phyloP scores from a whole-genome alignment of 1,140 invertebrate genomes.

The Drosophila sproati region DNA sequence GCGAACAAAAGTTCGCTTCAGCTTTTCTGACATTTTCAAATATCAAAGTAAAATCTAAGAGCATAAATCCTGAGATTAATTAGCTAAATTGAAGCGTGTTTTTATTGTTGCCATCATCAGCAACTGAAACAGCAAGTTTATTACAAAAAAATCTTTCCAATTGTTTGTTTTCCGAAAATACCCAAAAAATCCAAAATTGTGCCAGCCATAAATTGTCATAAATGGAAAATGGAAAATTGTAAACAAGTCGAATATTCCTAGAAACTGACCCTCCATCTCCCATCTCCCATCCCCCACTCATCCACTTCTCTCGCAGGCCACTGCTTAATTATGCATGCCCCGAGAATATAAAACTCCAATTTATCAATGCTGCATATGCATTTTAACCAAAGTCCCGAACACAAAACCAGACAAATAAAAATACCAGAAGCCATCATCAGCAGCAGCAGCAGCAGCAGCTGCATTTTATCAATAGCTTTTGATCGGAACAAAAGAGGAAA shows the following conservation, averaged over 20 bases:
- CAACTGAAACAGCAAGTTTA: no score
- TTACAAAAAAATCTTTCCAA: no score
- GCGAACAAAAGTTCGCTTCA: no score
- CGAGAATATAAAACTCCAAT: constrained; percentile 32
- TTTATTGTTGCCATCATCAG: no score
- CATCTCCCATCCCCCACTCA: not conserved
- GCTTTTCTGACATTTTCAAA: no score
- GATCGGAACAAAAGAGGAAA: constrained; percentile 17
- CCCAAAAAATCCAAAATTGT: not conserved
- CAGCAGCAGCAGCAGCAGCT: constrained; percentile 21
- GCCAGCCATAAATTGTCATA: not conserved
- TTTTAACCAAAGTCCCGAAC: not conserved
- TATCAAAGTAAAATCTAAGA: no score
- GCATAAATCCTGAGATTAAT: no score
- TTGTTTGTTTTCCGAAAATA: no score
- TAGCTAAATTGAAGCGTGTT: no score
- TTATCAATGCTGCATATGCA: constrained; percentile 25
- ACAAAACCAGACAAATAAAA: not conserved
- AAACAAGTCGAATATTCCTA: not conserved
- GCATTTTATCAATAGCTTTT: constrained; percentile 43
- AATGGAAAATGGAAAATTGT: not conserved
- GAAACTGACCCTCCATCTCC: not conserved
- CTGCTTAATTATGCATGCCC: constrained; percentile 34
- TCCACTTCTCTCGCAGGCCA: not conserved
- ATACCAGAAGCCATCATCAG: not conserved